Evolutionary conservation across 2,113 vertebrate genomes (phyloP).

Genomic region (Columba livia): DNA sequence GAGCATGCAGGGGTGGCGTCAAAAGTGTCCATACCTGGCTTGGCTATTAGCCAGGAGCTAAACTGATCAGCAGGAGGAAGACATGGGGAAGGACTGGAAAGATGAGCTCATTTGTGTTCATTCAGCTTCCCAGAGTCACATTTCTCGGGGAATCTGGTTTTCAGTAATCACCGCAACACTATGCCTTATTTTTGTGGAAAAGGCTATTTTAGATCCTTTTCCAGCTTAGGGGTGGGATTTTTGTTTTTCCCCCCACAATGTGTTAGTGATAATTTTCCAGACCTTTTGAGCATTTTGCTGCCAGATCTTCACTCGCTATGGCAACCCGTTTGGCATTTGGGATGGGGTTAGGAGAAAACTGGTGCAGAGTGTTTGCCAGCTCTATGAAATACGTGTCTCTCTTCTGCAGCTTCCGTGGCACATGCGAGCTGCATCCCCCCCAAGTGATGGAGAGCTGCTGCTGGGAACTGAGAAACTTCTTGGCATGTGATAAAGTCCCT

Average conservation of each 20-base stretch:
- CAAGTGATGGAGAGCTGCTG: constrained; percentile 45
- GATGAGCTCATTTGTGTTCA: neutral
- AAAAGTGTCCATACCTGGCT: neutral
- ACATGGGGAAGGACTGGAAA: neutral
- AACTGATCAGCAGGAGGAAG: neutral
- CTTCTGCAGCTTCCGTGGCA: neutral
- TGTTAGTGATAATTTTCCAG: constrained; percentile 36
- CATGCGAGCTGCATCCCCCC: neutral
- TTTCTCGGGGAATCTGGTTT: neutral
- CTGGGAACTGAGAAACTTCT: constrained; percentile 40
- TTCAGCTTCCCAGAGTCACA: neutral
- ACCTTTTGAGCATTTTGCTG: neutral
- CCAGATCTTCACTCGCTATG: neutral
- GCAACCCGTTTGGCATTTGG: constrained; percentile 23
- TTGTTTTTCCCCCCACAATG: neutral
- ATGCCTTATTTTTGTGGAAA: neutral
- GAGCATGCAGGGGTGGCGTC: fast-evolving
- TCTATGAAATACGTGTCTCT: neutral
- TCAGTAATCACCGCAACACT: neutral
- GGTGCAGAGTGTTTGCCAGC: neutral
- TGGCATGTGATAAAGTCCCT: constrained; percentile 43
- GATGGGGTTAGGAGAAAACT: constrained; percentile 36
- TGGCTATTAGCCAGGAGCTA: neutral
- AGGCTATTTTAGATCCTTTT: constrained; percentile 7
- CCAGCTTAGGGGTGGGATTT: neutral